Base-by-base conservation (phyloP, 2,888 invertebrate species). In the Pachycephus smyrnensis region DNA sequence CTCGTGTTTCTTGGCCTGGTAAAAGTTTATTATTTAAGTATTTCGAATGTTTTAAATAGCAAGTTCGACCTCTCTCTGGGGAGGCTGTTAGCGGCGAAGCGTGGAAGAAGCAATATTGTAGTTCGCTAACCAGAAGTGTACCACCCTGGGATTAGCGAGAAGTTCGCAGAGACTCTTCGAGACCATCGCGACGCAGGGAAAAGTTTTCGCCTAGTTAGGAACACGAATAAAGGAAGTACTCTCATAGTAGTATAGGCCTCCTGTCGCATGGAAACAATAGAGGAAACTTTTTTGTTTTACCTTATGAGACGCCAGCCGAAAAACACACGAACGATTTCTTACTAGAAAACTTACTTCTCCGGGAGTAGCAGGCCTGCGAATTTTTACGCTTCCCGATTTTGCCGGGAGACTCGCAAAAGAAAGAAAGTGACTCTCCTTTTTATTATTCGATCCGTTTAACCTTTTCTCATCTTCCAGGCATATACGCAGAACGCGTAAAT, bases 41-140 rank as follows among this genome's bases (percentile, higher is more conserved):
- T 75, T 75, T 77, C 75, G 74, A 76, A 77, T 75, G 76, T 78
- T 76, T 82, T 75, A 75, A 79, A 79, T 79, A 81, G 80, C 71
- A 33, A 31, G 55, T 55, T 23, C 55, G 55, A 23, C 55, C 55
- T 15, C 23, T 55, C 55, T 55, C 55, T 23, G 23, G 15, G 55
- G 55, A 23, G 9, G 55, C 55, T 55, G 55, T 55, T 55, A 55
- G 55, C 55, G 55, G 55, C 55, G 55, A 55, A 55, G 55, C 23
- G 23, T 55, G 55, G 23, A 55, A 55, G 55, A 55, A 55, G 23
- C 55, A 55, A 55, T 55, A 55, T 55, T 55, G 55, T 55, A 55
- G 55, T 55, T 55, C 55, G 55, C 55, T 55, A 55, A 55, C 55
- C 55, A 55, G 55, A 55, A 55, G 23, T 55, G 55, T 55, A 55